phyloP scores from a whole-genome alignment of 1,140 invertebrate species.

The Drosophila subpulchrella region DNA sequence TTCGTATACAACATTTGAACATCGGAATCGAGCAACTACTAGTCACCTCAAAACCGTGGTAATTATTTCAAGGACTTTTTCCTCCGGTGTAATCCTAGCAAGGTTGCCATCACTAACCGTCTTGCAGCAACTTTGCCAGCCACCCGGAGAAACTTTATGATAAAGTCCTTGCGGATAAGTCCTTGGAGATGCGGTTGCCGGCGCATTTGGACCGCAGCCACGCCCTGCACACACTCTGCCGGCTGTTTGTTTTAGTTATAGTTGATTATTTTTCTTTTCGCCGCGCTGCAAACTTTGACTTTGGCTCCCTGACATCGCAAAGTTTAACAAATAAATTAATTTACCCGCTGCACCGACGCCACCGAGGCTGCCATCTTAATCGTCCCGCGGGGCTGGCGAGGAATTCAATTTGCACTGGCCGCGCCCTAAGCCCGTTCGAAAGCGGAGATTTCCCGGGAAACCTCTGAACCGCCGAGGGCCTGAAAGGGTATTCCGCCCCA shows the following conservation, averaged over 20 bases:
- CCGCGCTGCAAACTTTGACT: conserved; percentile 64
- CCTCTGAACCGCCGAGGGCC: neutral
- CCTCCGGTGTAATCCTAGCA: conserved; percentile 1
- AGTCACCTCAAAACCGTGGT: neutral
- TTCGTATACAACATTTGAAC: neutral
- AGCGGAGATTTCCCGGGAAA: conserved; percentile 1
- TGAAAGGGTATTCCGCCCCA: conserved; percentile 12
- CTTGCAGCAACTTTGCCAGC: conserved; percentile 16
- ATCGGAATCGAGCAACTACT: too few species aligned
- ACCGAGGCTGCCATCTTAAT: conserved; percentile 46
- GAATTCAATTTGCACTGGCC: conserved; percentile 69
- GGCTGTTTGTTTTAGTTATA: conserved; percentile 50
- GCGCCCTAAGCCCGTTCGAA: conserved; percentile 4
- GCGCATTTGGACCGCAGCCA: conserved; percentile 37
- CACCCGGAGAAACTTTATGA: conserved; percentile 42
- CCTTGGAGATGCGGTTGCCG: conserved; percentile 43
- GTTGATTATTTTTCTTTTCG: conserved; percentile 46
- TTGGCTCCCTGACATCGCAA: conserved; percentile 56
- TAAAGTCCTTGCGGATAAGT: conserved; percentile 61
- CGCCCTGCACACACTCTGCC: conserved; percentile 8
- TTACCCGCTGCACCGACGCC: conserved; percentile 49
- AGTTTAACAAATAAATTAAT: conserved; percentile 82
- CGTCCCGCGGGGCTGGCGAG: conserved; percentile 48
- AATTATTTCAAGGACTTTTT: conserved; percentile 3
- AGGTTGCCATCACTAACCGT: conserved; percentile 6